Evolutionary conservation across 2,888 invertebrate genomes (phyloP).

Genomic region (Orthonevra nobilis): DNA sequence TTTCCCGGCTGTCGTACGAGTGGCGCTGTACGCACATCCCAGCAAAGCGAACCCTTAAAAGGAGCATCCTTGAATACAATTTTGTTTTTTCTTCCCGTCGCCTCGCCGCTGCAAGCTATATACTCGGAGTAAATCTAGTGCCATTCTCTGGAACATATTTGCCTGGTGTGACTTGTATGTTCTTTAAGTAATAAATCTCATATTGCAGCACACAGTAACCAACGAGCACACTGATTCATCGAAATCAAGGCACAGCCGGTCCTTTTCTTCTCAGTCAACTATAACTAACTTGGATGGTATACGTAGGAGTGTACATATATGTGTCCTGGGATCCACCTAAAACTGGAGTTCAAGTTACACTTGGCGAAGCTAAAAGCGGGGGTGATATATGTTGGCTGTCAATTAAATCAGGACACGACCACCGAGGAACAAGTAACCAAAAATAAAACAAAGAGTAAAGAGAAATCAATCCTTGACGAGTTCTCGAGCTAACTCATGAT

Average conservation of each 20-base stretch:
- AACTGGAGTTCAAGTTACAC: conserved; percentile 41
- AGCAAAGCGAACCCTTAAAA: background rate
- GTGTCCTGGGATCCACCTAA: background rate
- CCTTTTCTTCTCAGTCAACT: conserved; percentile 6
- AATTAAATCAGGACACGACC: conserved; percentile 79
- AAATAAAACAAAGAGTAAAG: conserved; percentile 10
- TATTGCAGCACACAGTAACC: conserved; percentile 41
- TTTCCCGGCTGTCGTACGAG: too few species aligned
- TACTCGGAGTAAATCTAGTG: conserved; percentile 4
- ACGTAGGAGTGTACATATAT: conserved; percentile 14
- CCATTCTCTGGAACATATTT: conserved; percentile 33
- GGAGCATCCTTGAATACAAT: conserved; percentile 18
- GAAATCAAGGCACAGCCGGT: background rate
- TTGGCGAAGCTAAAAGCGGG: conserved; percentile 50
- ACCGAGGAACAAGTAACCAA: conserved; percentile 36
- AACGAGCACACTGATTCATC: background rate
- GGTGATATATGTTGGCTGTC: conserved; percentile 74
- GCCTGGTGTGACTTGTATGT: conserved; percentile 46
- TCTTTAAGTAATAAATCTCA: conserved; percentile 59
- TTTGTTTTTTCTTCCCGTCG: background rate
- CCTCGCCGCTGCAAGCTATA: background rate
- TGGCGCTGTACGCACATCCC: background rate
- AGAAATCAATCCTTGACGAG: conserved; percentile 5
- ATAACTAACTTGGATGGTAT: conserved; percentile 7
- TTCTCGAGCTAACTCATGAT: conserved; percentile 19